Evolutionary conservation across 2,113 vertebrate species (phyloP), one percentile per base, ranked within the genome.

Genomic region (Podiceps cristatus): DNA sequence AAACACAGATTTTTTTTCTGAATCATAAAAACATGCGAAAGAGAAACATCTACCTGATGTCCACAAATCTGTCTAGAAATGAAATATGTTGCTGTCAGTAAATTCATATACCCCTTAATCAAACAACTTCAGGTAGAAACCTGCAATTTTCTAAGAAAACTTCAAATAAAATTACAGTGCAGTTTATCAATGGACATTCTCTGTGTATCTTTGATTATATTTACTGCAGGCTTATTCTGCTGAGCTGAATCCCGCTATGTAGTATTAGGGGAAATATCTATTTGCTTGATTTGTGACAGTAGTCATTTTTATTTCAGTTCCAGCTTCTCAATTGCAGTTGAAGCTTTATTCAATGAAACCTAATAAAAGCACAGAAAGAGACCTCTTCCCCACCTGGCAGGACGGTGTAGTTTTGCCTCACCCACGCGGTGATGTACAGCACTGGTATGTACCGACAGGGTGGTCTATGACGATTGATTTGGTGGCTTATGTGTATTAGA

Each of bases 271-370:
- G 96, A 97, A 92, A 96, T 79, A 89, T 24, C 84, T 93, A 60
- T 97, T 98, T 96, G 66, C 90, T 97, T 97, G 94, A 98, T 98
- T 98, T 97, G 93, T 93, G 90, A 90, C 4, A 84, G 92, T 68
- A 97, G 94, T 83, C 15, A 22, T 94, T 96, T 97, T 96, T 96
- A 95, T 86, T 97, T 72, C 37, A 49, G 35, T 94, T 97, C 56
- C 92, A 95, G 95, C 96, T 94, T 94, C 76, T 88, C 94, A 93
- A 23, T 29, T 93, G 72, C 73, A 56, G 73, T 37, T 58, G 78
- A 96, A 63, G 47, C 33, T 86, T 89, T 96, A 62, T 96, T 76
- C 64, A 93, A 59, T 74, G 78, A 97, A 86, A 91, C 66, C 86
- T 91, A 94, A 84, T 86, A 88, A 82, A 89, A 69, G 73, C 86